Percentiles rank a stretch among this genome's conserved stretches.
These are phyloP conservation scores for Tragelaphus scriptus DNA, from an alignment of 2,113 vertebrate species.

Conservation along the genomic window DNA sequence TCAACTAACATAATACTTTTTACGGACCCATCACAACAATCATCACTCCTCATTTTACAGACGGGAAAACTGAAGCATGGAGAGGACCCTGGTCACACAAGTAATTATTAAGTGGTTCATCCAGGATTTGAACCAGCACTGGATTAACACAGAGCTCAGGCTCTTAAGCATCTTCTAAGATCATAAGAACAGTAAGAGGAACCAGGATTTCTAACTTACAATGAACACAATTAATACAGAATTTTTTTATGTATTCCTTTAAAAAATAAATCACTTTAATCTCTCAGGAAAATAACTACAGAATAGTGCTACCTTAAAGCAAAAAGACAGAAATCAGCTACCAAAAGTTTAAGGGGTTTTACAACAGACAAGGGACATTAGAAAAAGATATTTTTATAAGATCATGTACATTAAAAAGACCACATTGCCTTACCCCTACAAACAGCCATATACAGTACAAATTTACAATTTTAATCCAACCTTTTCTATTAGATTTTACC, in stretches of 20 bases:
- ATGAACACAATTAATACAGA: background rate
- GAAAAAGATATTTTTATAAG: background rate
- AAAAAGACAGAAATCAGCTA: background rate
- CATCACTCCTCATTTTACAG: background rate
- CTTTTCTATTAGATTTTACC: background rate
- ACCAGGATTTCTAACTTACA: background rate
- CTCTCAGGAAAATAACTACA: background rate
- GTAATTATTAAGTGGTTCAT: background rate
- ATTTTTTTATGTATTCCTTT: background rate
- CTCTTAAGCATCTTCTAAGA: background rate
- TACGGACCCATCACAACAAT: background rate
- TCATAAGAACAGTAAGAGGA: background rate
- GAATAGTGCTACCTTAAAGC: background rate
- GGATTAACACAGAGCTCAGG: background rate
- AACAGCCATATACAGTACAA: background rate
- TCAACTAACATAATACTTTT: background rate
- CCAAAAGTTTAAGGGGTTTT: background rate
- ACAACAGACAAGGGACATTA: background rate
- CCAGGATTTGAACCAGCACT: background rate
- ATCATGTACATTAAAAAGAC: background rate
- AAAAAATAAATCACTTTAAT: background rate
- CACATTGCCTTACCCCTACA: background rate
- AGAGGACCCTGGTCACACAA: background rate
- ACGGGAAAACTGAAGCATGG: background rate
- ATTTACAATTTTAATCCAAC: background rate